Evolutionary conservation across 1,140 invertebrate species (phyloP).

Genomic region (Trachelipus rathkii): DNA sequence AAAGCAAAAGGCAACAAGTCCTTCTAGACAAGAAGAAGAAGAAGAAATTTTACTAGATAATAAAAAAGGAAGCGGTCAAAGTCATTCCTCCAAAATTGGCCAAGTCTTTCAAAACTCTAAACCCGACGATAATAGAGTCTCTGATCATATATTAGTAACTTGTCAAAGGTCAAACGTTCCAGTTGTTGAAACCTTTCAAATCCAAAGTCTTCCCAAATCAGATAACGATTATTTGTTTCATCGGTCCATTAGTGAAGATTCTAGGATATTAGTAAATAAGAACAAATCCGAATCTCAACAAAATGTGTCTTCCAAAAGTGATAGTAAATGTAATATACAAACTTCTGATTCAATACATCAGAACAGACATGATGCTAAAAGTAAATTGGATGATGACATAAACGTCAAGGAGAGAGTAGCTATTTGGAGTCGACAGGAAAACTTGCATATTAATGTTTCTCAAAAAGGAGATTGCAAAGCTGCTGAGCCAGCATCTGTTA

Average conservation of each 20-base stretch:
- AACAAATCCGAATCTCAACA: not conserved
- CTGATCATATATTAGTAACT: too few species aligned
- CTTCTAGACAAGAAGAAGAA: conserved; percentile 36
- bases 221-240: not conserved
- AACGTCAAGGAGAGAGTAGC: conserved; percentile 48
- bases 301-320: not conserved
- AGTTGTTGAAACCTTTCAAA: too few species aligned
- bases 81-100: too few species aligned
- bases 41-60: not conserved
- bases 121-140: too few species aligned
- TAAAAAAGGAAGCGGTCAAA: too few species aligned
- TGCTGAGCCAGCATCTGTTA: not conserved
- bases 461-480: not conserved
- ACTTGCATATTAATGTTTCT: not conserved
- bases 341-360: not conserved
- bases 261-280: not conserved
- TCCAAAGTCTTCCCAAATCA: too few species aligned
- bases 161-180: too few species aligned
- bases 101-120: too few species aligned
- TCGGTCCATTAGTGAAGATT: not conserved
- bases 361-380: conserved; percentile 12
- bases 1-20: conserved; percentile 47
- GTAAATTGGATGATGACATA: conserved; percentile 47
- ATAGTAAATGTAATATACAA: not conserved
- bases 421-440: conserved; percentile 39